Base-by-base conservation (phyloP, 2,113 vertebrate genomes). In the Blennius ocellaris region DNA sequence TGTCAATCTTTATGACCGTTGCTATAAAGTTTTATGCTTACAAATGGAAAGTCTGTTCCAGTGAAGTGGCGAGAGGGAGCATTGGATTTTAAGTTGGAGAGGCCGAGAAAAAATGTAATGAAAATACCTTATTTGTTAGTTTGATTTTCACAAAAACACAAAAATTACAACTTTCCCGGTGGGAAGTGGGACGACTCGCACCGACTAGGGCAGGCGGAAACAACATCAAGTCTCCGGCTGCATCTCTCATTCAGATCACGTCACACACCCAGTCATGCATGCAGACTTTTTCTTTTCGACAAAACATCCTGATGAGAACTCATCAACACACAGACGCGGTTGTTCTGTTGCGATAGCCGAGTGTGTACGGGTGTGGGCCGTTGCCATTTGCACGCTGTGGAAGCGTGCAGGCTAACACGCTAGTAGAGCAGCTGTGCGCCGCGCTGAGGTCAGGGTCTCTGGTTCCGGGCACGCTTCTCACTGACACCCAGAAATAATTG, bases 401-500 rank as follows among this genome's bases (percentile, higher is more conserved):
- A 63, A 70, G 21, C 21, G 21, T 30, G 21, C 21, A 79, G 41
- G 43, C 60, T 80, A 61, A 83, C 73, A 73, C 15, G 67, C 44
- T 53, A 37, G 56, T 65, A 70, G 36, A 16, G 17, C 50, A 4
- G 0, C 37, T 6, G 47, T 7, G 47, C 51, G 59, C 48, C 15
- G 12, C 3, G 39, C 54, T 69, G 50, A 2, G 41, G 41, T 69
- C 73, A 6, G 9, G 15, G 44, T 49, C 67, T 51, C 67, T 38
- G 52, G 15, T 43, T 16, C 9, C 43, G 52, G 67, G 12, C 43
- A 53, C 37, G 61, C 30, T 62, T 45, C 64, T 37, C 9, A 1
- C 65, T 65, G 63, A 81, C 77, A 76, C 52, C 59, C 64, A 64
- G 40, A 50, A 47, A 30, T 66, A 76, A 84, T 60, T 78, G 21